Evolutionary conservation across 2,888 invertebrate genomes (phyloP), one percentile per base, ranked within the genome.

Genomic region (Papilio gigon): DNA sequence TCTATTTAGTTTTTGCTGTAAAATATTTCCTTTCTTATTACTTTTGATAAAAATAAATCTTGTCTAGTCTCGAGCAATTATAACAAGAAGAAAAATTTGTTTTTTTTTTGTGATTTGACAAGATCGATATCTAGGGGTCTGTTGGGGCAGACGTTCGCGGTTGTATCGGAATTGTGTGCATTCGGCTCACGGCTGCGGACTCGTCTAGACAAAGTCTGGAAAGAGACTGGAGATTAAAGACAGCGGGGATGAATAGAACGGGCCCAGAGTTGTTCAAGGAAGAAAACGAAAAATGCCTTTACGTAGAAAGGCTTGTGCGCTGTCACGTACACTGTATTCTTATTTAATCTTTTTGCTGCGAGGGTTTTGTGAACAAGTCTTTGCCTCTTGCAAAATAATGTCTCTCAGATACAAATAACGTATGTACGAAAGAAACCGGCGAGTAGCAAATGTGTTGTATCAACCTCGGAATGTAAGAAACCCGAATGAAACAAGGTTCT

Each of bases 261-360:
- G 78, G 84, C 84, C 85, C 82, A 83, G 79, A 81, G 80, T 81
- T 81, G 79, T 82, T 79, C 79, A 70, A 79, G 82, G 81, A 86
- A 84, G 85, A 87, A 89, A 88, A 88, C 85, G 84, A 90, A 89
- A 89, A 90, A 88, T 82, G 78, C 80, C 84, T 85, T 85, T 86
- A 85, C 86, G 83, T 82, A 78, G 80, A 82, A 86, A 87, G 83
- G 81, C 85, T 85, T 84, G 85, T 85, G 82, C 84, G 80, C 88
- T 90, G 89, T 89, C 90, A 89, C 88, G 86, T 89, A 86, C 90
- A 86, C 82, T 78, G 83, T 84, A 83, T 86, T 87, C 84, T 89
- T 89, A 88, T 88, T 89, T 89, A 86, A 86, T 87, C 86, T 85
- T 86, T 89, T 89, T 90, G 84, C 83, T 76, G 67, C 74, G 75